These are phyloP conservation scores for Muricea muricata DNA, from an alignment of 92 coral and sea anemone species.

Conservation along the genomic window DNA sequence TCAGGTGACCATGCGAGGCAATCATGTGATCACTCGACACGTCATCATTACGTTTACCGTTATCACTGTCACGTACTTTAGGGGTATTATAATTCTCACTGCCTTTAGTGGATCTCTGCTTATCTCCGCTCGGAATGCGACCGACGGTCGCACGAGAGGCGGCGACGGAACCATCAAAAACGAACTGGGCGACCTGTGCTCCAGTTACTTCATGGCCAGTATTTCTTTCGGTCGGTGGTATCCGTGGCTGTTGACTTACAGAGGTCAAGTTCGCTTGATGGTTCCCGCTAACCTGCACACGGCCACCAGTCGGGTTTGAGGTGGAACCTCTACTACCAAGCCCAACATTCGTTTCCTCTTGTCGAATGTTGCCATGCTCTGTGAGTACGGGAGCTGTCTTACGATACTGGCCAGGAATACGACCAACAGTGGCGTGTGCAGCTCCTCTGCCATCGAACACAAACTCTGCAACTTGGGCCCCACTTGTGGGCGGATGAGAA, in stretches of 20 bases:
- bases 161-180: not conserved
- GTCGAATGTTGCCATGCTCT: not conserved
- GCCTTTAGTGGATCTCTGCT: not conserved
- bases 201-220: not conserved
- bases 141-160: slow-evolving; percentile 7
- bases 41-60: not conserved
- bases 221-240: not conserved
- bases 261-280: not conserved
- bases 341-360: not conserved
- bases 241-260: not conserved
- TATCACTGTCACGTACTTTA: not conserved
- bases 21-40: not conserved
- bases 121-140: not conserved
- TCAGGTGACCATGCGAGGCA: not conserved
- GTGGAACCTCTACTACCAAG: not conserved
- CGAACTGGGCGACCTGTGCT: slow-evolving; percentile 34
- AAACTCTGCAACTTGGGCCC: not conserved
- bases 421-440: not conserved
- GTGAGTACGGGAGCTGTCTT: not conserved
- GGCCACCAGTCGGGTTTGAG: not conserved
- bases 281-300: not conserved
- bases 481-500: not conserved
- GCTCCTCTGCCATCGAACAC: not conserved
- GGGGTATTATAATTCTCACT: no score
- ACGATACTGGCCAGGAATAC: not conserved